These are phyloP conservation scores for Plestiodon gilberti DNA, from an alignment of 2,113 vertebrate species.

Conservation along the genomic window DNA sequence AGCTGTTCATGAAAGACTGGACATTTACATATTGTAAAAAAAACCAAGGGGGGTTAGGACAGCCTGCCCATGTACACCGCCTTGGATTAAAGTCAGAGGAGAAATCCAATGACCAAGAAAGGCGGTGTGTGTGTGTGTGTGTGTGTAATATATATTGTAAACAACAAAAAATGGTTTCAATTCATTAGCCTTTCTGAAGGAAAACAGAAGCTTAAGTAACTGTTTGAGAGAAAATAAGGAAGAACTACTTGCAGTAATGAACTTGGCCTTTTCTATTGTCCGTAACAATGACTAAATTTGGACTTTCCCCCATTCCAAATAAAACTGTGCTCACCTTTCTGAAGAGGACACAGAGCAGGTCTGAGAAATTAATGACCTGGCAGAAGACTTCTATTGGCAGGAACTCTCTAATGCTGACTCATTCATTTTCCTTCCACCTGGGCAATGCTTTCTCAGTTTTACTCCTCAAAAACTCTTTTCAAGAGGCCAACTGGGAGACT, in stretches of 20 bases:
- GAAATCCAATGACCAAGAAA: too few relatives aligned
- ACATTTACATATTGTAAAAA: too few relatives aligned
- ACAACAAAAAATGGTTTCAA: background rate
- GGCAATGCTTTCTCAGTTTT: constrained; percentile 25
- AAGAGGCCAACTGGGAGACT: background rate
- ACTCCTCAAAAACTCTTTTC: constrained; percentile 64
- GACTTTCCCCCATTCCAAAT: background rate
- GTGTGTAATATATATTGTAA: too few relatives aligned
- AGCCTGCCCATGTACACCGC: too few relatives aligned
- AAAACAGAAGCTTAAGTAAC: background rate
- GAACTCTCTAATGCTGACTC: constrained; percentile 48
- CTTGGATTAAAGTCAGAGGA: too few relatives aligned
- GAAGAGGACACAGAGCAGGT: background rate
- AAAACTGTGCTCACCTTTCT: constrained; percentile 22
- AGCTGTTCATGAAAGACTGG: too few relatives aligned
- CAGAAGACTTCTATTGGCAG: constrained; percentile 34
- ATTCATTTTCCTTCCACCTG: constrained; percentile 66
- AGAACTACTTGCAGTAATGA: background rate
- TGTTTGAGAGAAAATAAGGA: accelerated
- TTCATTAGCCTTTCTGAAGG: background rate
- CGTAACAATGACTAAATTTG: background rate
- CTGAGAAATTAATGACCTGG: constrained; percentile 36
- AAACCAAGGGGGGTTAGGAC: too few relatives aligned
- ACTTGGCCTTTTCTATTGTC: background rate
- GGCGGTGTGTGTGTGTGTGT: too few relatives aligned